These are phyloP conservation scores for Umimayanthus kanabou DNA, from an alignment of 92 coral and sea anemone species.

Conservation along the genomic window DNA sequence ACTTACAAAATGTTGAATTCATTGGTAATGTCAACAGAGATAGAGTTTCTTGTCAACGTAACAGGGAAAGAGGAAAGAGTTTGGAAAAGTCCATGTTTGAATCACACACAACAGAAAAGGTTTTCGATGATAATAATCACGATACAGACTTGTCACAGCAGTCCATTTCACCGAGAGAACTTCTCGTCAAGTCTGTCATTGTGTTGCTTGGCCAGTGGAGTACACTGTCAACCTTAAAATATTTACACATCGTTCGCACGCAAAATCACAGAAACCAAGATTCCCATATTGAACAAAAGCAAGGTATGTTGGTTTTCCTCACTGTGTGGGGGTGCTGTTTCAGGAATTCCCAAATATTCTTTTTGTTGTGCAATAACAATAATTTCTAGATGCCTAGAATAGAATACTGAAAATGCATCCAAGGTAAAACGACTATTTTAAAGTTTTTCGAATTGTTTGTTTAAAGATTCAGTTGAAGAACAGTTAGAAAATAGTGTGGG, in stretches of 20 bases:
- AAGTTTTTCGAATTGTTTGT: neutral
- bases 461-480: neutral
- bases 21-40: neutral
- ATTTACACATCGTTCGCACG: conserved; percentile 27
- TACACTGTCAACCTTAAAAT: conserved; percentile 34
- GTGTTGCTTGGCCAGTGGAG: conserved; percentile 46
- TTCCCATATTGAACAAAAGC: neutral
- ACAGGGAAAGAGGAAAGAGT: neutral
- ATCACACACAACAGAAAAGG: neutral
- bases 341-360: neutral
- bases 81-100: neutral
- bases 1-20: too few relatives aligned
- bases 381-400: neutral
- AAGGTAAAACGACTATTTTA: neutral
- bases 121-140: neutral
- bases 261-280: neutral
- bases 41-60: neutral
- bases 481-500: neutral
- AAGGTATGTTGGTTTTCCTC: neutral
- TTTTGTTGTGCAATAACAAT: neutral
- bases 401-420: neutral
- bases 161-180: conserved; percentile 14
- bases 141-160: neutral
- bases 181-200: conserved; percentile 40
- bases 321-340: neutral